Evolutionary conservation across 2,797 vertebrate species (phyloP), one percentile per base, ranked within the genome.

Genomic region (Trichosurus vulpecula): DNA sequence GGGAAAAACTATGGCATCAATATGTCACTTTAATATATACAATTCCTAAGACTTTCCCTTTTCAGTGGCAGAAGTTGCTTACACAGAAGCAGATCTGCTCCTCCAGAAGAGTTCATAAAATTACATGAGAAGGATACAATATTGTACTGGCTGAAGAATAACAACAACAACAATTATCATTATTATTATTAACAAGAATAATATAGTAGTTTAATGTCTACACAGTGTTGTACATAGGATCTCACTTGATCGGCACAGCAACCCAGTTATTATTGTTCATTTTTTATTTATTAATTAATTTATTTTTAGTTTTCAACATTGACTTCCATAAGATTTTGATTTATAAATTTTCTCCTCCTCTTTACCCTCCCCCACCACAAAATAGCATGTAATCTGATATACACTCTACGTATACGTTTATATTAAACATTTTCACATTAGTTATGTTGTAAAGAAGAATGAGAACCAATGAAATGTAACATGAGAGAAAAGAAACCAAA

Each of bases 111-210:
- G 57, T 91, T 90, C 52, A 96, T 97, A 94, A 96, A 74, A 90
- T 96, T 94, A 89, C 93, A 94, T 16, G 94, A 87, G 94, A 97
- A 3, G 16, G 51, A 94, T 35, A n/a, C 47, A 41, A 95, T 93
- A 95, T 25, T 92, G 74, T 91, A 81, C 94, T 96, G 89, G 54
- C 96, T 93, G 61, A 91, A 97, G 94, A 66, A 31, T 13, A 61
- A 91, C 91, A 89, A 92, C 95, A 31, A 94, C 96, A 94, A 94
- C 92, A 54, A 91, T 96, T 95, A 94, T 97, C 97, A 94, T 94
- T 94, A 93, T 97, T 95, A 98, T 96, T 97, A 97, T 96, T 96
- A 54, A 93, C 0, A 12, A 94, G 96, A 96, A 96, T 96, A 97
- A 97, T 94, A 94, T 93, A 96, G 56, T 58, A 90, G 92, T 90